A percentile compares a stretch with the other conserved stretches of the same genome.
Conservation (phyloP, 2,888 invertebrate genomes). For the Melanargia galathea region DNA sequence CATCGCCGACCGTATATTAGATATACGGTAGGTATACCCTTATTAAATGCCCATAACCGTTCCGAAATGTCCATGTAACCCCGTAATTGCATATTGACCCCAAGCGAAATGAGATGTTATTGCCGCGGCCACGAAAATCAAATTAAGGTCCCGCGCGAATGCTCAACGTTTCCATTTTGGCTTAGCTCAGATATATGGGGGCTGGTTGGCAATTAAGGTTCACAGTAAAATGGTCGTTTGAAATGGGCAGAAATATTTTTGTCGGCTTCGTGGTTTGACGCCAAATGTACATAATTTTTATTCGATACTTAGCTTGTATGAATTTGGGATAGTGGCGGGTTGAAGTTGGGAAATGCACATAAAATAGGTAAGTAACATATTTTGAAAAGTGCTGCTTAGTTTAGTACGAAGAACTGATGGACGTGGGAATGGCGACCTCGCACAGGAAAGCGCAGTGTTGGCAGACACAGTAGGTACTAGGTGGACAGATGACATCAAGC, state of each 20-base stretch:
- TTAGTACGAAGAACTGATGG: neutral
- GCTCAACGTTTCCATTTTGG: constrained; percentile 29
- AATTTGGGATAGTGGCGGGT: constrained; percentile 4
- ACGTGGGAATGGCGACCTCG: no score
- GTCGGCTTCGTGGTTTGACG: constrained; percentile 18
- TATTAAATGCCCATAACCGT: neutral
- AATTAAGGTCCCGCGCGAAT: constrained; percentile 44
- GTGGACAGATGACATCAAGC: no score
- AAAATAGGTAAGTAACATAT: no score
- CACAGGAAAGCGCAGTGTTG: no score
- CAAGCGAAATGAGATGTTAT: constrained; percentile 48
- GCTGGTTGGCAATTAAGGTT: constrained; percentile 22
- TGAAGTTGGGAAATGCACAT: neutral
- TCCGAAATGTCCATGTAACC: constrained; percentile 2
- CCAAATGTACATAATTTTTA: constrained; percentile 37
- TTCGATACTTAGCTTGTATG: constrained; percentile 25
- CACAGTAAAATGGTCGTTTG: constrained; percentile 30
- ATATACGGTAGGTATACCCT: neutral
- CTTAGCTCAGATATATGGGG: constrained; percentile 24
- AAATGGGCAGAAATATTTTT: constrained; percentile 36
- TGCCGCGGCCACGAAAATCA: constrained; percentile 43
- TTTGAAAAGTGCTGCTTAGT: no score
- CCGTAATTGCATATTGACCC: constrained; percentile 43
- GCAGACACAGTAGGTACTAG: no score
- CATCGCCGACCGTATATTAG: neutral